Percentiles rank a stretch among this genome's conserved stretches.
These are phyloP conservation scores for Xylota sylvarum DNA, from an alignment of 2,888 invertebrate species.

Conservation along the genomic window DNA sequence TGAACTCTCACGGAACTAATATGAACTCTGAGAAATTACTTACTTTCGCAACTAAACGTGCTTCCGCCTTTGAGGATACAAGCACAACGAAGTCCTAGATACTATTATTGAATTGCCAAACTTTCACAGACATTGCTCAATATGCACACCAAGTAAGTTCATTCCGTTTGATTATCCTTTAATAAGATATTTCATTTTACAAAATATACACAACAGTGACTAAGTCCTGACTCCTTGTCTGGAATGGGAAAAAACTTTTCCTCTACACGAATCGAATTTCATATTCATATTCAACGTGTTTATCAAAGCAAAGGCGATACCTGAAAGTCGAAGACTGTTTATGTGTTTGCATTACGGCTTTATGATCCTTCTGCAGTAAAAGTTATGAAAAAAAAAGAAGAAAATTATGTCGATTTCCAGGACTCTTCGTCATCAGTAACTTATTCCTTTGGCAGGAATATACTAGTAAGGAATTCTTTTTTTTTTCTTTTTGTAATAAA, in stretches of 20 bases:
- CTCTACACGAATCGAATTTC: conserved; percentile 45
- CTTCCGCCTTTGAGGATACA: too few species aligned
- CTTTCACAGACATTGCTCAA: conserved; percentile 1
- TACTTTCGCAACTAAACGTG: not conserved
- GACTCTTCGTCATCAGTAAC: not conserved
- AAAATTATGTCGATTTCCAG: conserved; percentile 42
- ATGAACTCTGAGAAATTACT: not conserved
- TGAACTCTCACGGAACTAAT: too few species aligned
- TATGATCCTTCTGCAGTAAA: conserved; percentile 30
- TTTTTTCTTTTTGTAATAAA: not conserved
- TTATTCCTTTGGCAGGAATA: conserved; percentile 4
- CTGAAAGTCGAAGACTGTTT: conserved; percentile 19
- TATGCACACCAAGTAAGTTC: conserved; percentile 26
- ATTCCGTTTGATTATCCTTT: conserved; percentile 33
- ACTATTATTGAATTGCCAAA: not conserved
- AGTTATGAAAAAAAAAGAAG: conserved; percentile 3
- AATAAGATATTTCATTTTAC: conserved; percentile 25
- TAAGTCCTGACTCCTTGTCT: not conserved
- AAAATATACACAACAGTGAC: conserved; percentile 12
- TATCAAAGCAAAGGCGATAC: not conserved
- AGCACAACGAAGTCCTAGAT: not conserved
- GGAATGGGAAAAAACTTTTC: conserved; percentile 9
- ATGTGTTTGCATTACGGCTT: conserved; percentile 21
- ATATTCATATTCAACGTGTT: conserved; percentile 50
- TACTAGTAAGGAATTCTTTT: not conserved